Base-by-base conservation (phyloP, 2,888 invertebrate species). In the Erannis defoliaria region DNA sequence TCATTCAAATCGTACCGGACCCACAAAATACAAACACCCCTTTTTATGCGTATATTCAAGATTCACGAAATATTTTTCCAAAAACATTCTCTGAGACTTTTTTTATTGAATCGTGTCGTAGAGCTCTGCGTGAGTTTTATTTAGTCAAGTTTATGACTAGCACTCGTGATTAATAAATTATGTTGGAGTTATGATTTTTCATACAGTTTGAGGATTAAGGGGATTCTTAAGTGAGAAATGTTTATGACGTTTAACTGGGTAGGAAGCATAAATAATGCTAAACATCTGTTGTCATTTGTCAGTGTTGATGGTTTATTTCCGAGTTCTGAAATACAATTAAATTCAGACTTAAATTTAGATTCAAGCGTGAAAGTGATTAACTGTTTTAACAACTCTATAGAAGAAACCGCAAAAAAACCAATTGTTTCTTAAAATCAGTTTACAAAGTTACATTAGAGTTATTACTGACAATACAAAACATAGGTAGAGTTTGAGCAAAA, bases 1-100 rank as follows among this genome's bases (percentile, higher is more conserved):
- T 92, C 84, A 93, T 93, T 93, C 90, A 93, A 92, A 93, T 92
- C 80, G 81, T 78, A 76, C 78, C 76, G 85, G 85, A 84, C 88
- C 86, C 88, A 86, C 87, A 84, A 85, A 83, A 85, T 84, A 88
- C 82, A 84, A 83, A 86, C 88, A 88, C 81, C 86, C 88, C 85
- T 83, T 88, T 87, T 85, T 85, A 84, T 84, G 68, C 75, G 71
- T 78, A 72, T 77, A 81, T 86, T 83, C 77, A 80, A 85, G 78
- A 80, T 84, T 85, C 82, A 88, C 85, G 80, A 84, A 88, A 87
- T 86, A 84, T 87, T 88, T 78, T 83, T 77, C 82, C 77, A 79
- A 84, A 84, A 86, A 84, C 75, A 80, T 78, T 73, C 74, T 78
- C 70, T 70, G 74, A 72, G 68, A 59, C 46, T 61, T 70, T 63